Conservation (phyloP, 2,888 invertebrate genomes). For the Eudasyphora cyanicolor region DNA sequence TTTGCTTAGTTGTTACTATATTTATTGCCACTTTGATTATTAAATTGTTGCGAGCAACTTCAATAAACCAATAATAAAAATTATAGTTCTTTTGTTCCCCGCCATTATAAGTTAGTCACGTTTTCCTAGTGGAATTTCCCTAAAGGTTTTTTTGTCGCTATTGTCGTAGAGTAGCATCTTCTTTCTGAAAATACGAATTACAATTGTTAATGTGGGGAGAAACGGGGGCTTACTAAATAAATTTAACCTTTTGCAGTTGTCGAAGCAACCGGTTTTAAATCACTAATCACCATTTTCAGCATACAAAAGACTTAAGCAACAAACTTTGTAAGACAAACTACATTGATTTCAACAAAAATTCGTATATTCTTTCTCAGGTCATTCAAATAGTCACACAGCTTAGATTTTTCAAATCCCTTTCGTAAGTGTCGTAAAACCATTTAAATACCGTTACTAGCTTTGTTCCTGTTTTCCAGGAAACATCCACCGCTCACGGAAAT, state of each 20-base stretch:
- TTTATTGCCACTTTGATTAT: background rate
- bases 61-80: background rate
- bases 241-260: conserved; percentile 21
- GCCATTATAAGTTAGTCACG: too few species aligned
- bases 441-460: background rate
- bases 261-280: conserved; percentile 23
- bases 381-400: background rate
- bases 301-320: conserved; percentile 61
- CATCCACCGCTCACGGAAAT: background rate
- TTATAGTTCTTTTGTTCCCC: conserved; percentile 11
- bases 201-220: too few species aligned
- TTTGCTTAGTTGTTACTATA: background rate
- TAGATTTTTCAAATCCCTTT: background rate
- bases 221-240: background rate
- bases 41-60: background rate
- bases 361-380: too few species aligned
- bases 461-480: conserved; percentile 12
- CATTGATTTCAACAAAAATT: background rate
- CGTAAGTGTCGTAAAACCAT: background rate
- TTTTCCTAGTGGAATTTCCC: conserved; percentile 46
- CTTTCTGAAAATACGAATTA: conserved; percentile 18
- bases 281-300: background rate
- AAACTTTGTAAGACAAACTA: conserved; percentile 36
- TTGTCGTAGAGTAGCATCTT: conserved; percentile 28
- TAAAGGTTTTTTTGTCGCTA: conserved; percentile 19